Evolutionary conservation across 2,113 vertebrate species (phyloP).

Genomic region (Manacus vitellinus): DNA sequence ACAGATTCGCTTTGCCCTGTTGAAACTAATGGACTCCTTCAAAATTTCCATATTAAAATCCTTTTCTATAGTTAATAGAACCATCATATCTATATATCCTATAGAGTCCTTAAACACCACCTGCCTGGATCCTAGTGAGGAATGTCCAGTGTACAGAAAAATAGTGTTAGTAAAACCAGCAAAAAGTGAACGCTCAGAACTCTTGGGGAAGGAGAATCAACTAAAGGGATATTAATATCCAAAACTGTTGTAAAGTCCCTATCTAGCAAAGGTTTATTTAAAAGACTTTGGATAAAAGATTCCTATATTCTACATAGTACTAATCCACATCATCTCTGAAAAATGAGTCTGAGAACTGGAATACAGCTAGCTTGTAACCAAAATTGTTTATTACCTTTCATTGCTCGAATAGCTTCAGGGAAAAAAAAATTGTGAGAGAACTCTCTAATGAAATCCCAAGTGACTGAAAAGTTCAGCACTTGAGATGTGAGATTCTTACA

Average conservation of each 20-base stretch:
- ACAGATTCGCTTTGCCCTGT: not conserved
- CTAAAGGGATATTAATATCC: not conserved
- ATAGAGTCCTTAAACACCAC: not conserved
- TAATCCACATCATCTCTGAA: not conserved
- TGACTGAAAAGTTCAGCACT: not conserved
- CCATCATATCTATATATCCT: not conserved
- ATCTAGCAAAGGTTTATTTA: not conserved
- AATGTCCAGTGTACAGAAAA: not conserved
- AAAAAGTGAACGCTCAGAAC: not conserved
- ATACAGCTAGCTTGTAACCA: not conserved
- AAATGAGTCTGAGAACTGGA: not conserved
- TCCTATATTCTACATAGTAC: not conserved
- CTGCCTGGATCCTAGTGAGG: not conserved
- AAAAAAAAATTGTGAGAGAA: not conserved
- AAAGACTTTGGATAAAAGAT: not conserved
- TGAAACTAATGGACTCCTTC: not conserved
- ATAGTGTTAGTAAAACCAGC: not conserved
- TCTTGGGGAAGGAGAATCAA: not conserved
- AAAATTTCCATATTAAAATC: not conserved
- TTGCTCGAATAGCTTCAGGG: not conserved
- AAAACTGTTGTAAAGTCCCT: not conserved
- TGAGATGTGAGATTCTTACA: not conserved
- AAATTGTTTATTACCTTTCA: not conserved
- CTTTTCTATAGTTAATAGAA: not conserved
- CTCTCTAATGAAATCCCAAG: not conserved